Conservation (phyloP, 64 coral and sea anemone genomes). For the Pachyseris speciosa region DNA sequence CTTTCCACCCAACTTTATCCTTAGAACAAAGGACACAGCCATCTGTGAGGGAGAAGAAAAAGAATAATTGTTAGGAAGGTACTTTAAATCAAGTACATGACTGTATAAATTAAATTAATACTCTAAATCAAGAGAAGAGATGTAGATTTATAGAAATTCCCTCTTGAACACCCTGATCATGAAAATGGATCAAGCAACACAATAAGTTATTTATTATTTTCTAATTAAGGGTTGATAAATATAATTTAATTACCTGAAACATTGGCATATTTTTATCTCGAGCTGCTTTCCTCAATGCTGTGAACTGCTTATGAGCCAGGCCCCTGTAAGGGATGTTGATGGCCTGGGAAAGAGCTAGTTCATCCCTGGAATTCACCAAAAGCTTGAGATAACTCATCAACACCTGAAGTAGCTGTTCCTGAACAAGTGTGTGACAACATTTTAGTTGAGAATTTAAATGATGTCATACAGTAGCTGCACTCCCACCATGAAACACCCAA, state of each 20-base stretch:
- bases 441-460: no score
- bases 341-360: slow-evolving; percentile 78
- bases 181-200: no score
- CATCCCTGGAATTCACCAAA: slow-evolving; percentile 82
- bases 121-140: neutral
- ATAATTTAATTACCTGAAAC: slow-evolving; percentile 73
- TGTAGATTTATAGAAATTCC: no score
- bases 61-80: neutral
- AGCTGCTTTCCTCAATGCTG: slow-evolving; percentile 69
- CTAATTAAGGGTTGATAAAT: neutral
- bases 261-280: slow-evolving; percentile 85
- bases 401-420: slow-evolving; percentile 67
- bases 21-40: slow-evolving; percentile 78
- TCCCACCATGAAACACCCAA: no score
- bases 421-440: no score
- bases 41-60: slow-evolving; percentile 20
- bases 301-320: slow-evolving; percentile 77
- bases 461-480: no score
- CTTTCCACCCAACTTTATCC: slow-evolving; percentile 84
- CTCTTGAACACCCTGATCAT: no score
- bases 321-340: slow-evolving; percentile 79
- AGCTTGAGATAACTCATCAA: slow-evolving; percentile 77
- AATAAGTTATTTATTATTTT: no score
- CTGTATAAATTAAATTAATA: no score
- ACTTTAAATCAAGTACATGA: neutral